A percentile compares a stretch with the other conserved stretches of the same genome.
phyloP scores from a whole-genome alignment of 2,113 vertebrate genomes.

The Nansenia antarctica region DNA sequence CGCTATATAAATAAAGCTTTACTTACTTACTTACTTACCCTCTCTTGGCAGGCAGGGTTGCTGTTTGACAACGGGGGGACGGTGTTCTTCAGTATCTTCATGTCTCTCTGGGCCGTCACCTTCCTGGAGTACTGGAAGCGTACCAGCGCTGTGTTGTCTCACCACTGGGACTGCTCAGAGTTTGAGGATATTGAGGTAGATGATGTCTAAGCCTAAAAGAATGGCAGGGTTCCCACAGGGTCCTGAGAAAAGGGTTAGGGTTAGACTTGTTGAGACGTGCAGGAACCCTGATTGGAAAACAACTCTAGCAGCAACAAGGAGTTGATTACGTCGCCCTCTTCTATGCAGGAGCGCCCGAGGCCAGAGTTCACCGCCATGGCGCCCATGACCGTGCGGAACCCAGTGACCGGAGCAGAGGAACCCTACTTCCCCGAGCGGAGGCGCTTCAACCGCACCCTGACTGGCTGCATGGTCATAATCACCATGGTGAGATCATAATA shows the following conservation, averaged over 20 bases:
- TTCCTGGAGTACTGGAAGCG: constrained; percentile 84
- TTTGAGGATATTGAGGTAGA: constrained; percentile 79
- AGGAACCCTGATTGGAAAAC: too few species aligned
- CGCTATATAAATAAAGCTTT: too few species aligned
- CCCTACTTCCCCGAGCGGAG: constrained; percentile 73
- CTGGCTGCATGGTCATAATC: constrained; percentile 75
- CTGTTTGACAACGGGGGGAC: constrained; percentile 81
- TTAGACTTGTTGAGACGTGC: too few species aligned
- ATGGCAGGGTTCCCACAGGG: too few species aligned
- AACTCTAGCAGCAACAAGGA: neutral
- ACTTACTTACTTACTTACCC: too few species aligned
- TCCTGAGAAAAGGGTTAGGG: too few species aligned
- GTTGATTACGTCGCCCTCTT: neutral
- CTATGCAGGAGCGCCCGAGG: constrained; percentile 69
- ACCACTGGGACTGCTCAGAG: constrained; percentile 80
- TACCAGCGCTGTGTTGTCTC: constrained; percentile 70
- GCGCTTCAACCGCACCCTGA: constrained; percentile 66
- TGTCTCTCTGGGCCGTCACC: constrained; percentile 80
- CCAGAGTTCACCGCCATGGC: constrained; percentile 79
- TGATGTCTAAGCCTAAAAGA: too few species aligned
- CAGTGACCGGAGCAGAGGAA: constrained; percentile 78
- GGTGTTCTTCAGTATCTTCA: constrained; percentile 80
- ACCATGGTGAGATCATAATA: constrained; percentile 82
- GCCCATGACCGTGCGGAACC: constrained; percentile 76
- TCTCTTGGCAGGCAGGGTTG: constrained; percentile 65